Percentiles rank a stretch among this genome's conserved stretches.
Evolutionary conservation across 2,888 invertebrate genomes (phyloP).

Genomic region (Oligia latruncula): DNA sequence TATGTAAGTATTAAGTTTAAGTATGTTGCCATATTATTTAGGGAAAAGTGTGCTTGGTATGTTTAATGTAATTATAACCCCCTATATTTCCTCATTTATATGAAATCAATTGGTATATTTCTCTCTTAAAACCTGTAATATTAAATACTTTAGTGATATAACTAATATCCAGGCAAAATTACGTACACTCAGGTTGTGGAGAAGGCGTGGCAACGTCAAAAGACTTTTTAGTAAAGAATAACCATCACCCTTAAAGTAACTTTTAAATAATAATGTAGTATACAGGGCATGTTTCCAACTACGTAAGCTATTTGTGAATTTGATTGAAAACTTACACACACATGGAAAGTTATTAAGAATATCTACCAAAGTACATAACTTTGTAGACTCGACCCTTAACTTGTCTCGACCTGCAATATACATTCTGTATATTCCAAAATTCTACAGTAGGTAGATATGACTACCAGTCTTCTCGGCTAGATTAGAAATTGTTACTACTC

Average conservation of each 20-base stretch:
- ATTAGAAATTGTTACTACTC: constrained; percentile 10
- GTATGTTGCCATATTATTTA: constrained; percentile 60
- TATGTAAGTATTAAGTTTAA: constrained; percentile 37
- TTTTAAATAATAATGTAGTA: constrained; percentile 32
- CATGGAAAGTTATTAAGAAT: neutral
- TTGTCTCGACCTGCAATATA: constrained; percentile 1
- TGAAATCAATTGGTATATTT: constrained; percentile 21
- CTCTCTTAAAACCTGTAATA: constrained; percentile 19
- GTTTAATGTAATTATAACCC: constrained; percentile 22
- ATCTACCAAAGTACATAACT: constrained; percentile 4
- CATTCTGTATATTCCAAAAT: constrained; percentile 22
- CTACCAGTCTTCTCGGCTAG: neutral
- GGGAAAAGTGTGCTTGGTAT: constrained; percentile 50
- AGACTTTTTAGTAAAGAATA: constrained; percentile 54
- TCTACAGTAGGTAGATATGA: constrained; percentile 14
- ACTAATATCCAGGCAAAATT: constrained; percentile 17
- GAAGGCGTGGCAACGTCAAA: constrained; percentile 43
- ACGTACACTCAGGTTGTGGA: constrained; percentile 55
- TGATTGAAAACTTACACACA: constrained; percentile 10
- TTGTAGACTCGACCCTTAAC: constrained; percentile 6
- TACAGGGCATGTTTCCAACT: constrained; percentile 32
- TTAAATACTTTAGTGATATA: constrained; percentile 25
- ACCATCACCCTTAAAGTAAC: constrained; percentile 31
- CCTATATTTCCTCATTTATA: constrained; percentile 30
- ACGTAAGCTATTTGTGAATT: constrained; percentile 30